Evolutionary conservation across 2,888 invertebrate species (phyloP).

Genomic region (Dioctria rufipes): DNA sequence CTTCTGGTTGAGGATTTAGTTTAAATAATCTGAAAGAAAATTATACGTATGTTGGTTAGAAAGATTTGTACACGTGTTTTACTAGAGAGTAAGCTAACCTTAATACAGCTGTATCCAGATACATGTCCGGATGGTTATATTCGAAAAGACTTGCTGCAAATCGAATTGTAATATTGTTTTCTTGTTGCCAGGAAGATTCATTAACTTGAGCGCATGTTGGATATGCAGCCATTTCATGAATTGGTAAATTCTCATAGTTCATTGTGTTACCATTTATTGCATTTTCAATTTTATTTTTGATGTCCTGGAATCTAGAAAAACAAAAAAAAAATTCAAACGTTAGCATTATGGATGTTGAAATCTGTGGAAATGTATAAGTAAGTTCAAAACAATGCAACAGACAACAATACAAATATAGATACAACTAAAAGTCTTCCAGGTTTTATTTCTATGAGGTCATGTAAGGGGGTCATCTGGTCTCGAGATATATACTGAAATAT

Average conservation of each 20-base stretch:
- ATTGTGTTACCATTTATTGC: constrained; percentile 62
- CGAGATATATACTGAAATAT: no score
- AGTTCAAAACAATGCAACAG: no score
- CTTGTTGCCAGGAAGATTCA: constrained; percentile 66
- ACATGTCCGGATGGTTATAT: constrained; percentile 63
- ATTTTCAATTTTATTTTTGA: constrained; percentile 65
- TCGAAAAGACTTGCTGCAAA: constrained; percentile 68
- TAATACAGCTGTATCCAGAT: constrained; percentile 67
- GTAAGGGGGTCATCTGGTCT: no score
- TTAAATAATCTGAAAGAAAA: constrained; percentile 64
- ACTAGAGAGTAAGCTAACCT: constrained; percentile 58
- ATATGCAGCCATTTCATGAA: constrained; percentile 69
- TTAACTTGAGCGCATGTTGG: constrained; percentile 68
- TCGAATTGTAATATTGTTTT: constrained; percentile 67
- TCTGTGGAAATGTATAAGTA: no score
- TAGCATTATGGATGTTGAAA: no score
- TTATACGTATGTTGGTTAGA: neutral
- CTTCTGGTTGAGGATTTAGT: constrained; percentile 64
- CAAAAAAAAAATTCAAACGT: neutral
- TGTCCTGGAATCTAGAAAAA: constrained; percentile 58
- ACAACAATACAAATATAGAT: no score
- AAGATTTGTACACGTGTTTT: neutral
- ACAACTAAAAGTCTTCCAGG: no score
- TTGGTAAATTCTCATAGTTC: constrained; percentile 58
- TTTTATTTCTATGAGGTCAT: no score